phyloP scores from a whole-genome alignment of 2,113 vertebrate species.

The Mionectes macconnelli region DNA sequence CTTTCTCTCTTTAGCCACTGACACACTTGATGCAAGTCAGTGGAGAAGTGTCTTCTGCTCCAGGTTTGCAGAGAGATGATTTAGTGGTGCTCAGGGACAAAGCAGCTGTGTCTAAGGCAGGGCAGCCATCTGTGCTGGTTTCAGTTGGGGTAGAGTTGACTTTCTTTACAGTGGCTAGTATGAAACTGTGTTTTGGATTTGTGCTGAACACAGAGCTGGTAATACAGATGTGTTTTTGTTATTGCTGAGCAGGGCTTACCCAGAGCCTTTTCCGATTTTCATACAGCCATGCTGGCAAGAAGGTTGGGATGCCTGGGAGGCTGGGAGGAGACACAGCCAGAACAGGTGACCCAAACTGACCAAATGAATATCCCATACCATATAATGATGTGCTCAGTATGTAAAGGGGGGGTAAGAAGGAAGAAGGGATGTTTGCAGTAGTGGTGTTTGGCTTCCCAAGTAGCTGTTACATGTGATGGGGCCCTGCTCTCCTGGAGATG shows the following conservation, averaged over 20 bases:
- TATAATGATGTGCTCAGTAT: background rate
- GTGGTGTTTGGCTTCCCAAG: background rate
- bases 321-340: background rate
- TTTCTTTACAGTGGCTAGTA: background rate
- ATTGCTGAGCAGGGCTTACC: background rate
- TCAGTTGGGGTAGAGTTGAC: background rate
- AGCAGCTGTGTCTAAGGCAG: rapidly evolving
- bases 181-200: background rate
- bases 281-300: background rate
- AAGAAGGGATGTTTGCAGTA: background rate
- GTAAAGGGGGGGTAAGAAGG: background rate
- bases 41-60: background rate
- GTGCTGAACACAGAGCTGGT: background rate
- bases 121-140: background rate
- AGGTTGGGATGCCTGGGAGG: background rate
- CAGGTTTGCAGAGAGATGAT: background rate
- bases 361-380: background rate
- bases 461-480: rapidly evolving
- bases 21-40: background rate
- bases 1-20: background rate
- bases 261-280: background rate
- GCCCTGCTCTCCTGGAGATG: background rate
- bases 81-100: background rate
- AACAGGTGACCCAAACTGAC: background rate
- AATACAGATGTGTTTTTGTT: background rate